These are phyloP conservation scores for Discoglossus pictus DNA, from an alignment of 2,797 vertebrate species.

Conservation along the genomic window DNA sequence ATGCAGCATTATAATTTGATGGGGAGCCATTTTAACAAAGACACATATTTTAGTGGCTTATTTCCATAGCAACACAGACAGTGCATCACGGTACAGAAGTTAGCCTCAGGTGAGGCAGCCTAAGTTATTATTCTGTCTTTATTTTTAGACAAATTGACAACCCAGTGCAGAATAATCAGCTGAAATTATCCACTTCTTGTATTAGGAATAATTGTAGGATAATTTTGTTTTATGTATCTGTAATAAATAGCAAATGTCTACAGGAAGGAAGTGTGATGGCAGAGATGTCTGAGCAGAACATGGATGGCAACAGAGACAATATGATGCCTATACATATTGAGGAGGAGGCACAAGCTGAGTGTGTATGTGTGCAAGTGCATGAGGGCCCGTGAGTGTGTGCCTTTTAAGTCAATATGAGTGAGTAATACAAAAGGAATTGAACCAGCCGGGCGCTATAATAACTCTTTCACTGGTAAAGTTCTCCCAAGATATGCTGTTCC, in stretches of 20 bases:
- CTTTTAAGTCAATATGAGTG: conserved; percentile 16
- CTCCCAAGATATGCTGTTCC: too few species aligned
- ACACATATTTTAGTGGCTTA: conserved; percentile 18
- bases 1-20: conserved; percentile 21
- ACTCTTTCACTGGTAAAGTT: too few species aligned
- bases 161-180: conserved; percentile 21
- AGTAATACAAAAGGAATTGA: too few species aligned
- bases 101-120: conserved; percentile 31
- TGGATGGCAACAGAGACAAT: too few species aligned
- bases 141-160: conserved; percentile 36
- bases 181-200: conserved; percentile 28
- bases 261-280: too few species aligned
- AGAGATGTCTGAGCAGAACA: too few species aligned
- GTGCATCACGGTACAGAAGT: conserved; percentile 24
- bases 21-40: conserved; percentile 39
- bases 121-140: conserved; percentile 30
- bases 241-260: conserved; percentile 2
- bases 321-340: too few species aligned
- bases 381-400: not conserved
- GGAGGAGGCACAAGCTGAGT: too few species aligned
- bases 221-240: conserved; percentile 1
- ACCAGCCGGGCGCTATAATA: too few species aligned
- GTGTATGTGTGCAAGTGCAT: not conserved
- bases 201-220: conserved; percentile 26
- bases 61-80: conserved; percentile 43